These are phyloP conservation scores for Microplitis manilae DNA, from an alignment of 2,888 invertebrate species.

Conservation along the genomic window DNA sequence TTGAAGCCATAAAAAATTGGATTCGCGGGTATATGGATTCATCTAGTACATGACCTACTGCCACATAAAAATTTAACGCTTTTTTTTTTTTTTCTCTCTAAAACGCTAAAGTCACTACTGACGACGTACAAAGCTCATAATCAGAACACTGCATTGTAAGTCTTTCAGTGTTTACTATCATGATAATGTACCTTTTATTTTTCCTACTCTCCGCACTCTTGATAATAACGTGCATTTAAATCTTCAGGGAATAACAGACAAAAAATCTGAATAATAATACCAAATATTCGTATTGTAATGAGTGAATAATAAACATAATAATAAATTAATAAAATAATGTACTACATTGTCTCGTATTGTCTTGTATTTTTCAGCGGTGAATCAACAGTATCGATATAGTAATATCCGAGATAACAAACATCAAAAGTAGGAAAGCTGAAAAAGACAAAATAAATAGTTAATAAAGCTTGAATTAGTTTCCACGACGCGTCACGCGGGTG, in stretches of 20 bases:
- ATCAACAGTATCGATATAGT: conserved; percentile 35
- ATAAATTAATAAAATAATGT: neutral
- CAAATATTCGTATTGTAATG: neutral
- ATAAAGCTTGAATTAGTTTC: conserved; percentile 15
- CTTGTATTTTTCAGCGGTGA: conserved; percentile 47
- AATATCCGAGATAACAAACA: too few relatives aligned
- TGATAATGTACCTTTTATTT: neutral
- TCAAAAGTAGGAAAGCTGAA: conserved; percentile 50
- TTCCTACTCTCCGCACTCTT: neutral
- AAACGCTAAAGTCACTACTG: neutral
- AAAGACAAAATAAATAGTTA: neutral
- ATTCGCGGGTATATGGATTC: conserved; percentile 34
- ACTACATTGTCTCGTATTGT: conserved; percentile 14
- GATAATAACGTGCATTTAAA: conserved; percentile 17
- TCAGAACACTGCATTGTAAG: neutral
- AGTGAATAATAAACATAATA: neutral
- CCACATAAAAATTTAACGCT: neutral
- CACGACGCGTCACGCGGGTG: conserved; percentile 71
- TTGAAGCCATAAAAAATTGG: conserved; percentile 35
- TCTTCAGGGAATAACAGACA: neutral
- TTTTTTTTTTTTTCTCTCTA: neutral
- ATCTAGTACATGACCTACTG: conserved; percentile 29
- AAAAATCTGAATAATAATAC: neutral
- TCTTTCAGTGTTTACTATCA: neutral
- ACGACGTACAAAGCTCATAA: too few relatives aligned